Evolutionary conservation across 2,797 vertebrate genomes (phyloP), one percentile per base, ranked within the genome.

Genomic region (Nannoperca australis): DNA sequence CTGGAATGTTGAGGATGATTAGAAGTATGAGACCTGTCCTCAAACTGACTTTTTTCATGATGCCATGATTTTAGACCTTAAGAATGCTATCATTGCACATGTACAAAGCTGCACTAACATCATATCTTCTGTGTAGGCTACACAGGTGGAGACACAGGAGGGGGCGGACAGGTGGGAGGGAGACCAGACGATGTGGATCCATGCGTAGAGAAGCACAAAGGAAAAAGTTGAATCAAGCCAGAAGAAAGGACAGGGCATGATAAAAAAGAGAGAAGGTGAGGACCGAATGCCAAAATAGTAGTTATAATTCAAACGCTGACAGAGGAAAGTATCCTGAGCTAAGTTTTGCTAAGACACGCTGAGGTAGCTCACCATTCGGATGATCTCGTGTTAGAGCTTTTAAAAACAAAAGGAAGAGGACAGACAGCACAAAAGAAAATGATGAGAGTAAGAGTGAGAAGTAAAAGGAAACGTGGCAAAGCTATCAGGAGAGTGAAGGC

Each of bases 61-160:
- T 42, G 56, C 53, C 36, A 38, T 60, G 42, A 9, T 60, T 76
- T 62, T 30, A 27, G 13, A 61, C 27, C 60, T 40, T 32, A 67
- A 47, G 11, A 27, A 45, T 17, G n/a, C 20, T 14, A 20, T 38
- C 22, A 54, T 42, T 63, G 66, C 36, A 45, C 13, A 42, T 44
- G 22, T 62, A 61, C 20, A 79, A 83, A 80, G 63, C 70, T 82
- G 58, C 70, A 81, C 79, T 66, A 45, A 56, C 75, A 59, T 64
- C 72, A 53, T 44, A 58, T 85, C 38, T 51, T 76, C 44, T 89
- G 88, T 85, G 79, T 90, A 81, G 89, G 87, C 81, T 87, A 84
- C 85, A 80, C 92, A 91, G 88, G 92, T 93, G 89, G 91, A 87
- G 78, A 82, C 83, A 75, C 83, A 77, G 83, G 65, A 75, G 88